These are phyloP conservation scores for Poicephalus gulielmi DNA, from an alignment of 2,113 vertebrate species.

Conservation along the genomic window DNA sequence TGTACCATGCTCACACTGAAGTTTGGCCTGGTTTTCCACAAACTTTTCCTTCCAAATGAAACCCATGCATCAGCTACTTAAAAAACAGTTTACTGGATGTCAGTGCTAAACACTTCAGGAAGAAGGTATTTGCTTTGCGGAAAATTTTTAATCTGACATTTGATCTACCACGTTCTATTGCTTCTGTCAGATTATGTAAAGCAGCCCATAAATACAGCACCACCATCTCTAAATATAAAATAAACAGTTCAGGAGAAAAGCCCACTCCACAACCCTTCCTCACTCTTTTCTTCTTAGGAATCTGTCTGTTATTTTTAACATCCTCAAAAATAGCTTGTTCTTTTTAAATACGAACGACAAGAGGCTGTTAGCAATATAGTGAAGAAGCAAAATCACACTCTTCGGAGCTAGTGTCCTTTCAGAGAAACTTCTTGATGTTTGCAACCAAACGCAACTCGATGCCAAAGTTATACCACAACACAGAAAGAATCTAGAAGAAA, in stretches of 20 bases:
- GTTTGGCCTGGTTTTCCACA: neutral
- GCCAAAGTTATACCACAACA: constrained; percentile 41
- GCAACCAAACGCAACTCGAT: constrained; percentile 32
- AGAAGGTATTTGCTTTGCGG: neutral
- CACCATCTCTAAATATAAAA: neutral
- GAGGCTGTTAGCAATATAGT: constrained; percentile 25
- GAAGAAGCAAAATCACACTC: constrained; percentile 11
- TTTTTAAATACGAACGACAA: constrained; percentile 25
- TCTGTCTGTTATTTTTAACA: constrained; percentile 24
- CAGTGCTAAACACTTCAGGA: constrained; percentile 9
- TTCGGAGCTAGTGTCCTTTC: constrained; percentile 22
- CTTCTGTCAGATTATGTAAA: constrained; percentile 46
- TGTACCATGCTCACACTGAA: neutral
- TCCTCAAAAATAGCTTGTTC: constrained; percentile 40
- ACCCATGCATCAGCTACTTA: neutral
- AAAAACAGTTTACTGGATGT: neutral
- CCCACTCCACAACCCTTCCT: neutral
- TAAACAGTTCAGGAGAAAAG: neutral
- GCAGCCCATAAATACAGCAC: neutral
- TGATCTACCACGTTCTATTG: constrained; percentile 16
- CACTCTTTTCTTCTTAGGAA: constrained; percentile 21
- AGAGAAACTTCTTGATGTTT: constrained; percentile 53
- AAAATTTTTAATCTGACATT: constrained; percentile 47
- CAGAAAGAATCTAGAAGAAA: constrained; percentile 36
- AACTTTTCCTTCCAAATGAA: neutral